Base-by-base conservation (phyloP, 2,888 invertebrate genomes). In the Plagodis dolabraria region DNA sequence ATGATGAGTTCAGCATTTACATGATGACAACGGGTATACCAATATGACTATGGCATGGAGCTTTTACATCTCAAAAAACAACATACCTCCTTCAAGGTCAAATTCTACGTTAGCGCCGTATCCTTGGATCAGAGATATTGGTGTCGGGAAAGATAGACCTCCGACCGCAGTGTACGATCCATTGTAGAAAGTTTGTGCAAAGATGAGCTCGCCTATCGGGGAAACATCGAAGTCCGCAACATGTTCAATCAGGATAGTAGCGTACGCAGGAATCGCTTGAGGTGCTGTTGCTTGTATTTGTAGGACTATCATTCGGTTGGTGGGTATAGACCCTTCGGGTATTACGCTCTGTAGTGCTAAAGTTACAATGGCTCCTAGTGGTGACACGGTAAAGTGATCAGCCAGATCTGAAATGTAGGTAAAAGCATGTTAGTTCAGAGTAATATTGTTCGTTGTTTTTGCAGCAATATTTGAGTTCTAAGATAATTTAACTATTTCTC, bases 221-320 rank as follows among this genome's bases (percentile, higher is more conserved):
- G 36, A 7, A 7, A 42, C 11, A 12, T 53, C 44, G 1, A 65
- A 64, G 0, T 69, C 60, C 8, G 43, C 56, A 0, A 67, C 38
- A 33, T 71, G 49, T 54, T 72, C 64, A n/a, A 80, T 44, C 35
- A 80, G 71, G 33, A 80, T 56, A n/a, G 75, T 70, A 11, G 82
- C 74, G 47, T 60, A 63, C 7, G 77, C 76, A 8, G 76, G 47
- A 10, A 68, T 7, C 12, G 75, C 49, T 47, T 63, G 55, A 0
- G 69, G 66, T n/a, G 71, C 69, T 6, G 72, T 48, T 5, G 81
- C 80, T 66, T 70, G 67, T 45, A 82, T 53, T 34, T 74, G 70
- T 0, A 80, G 54, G 5, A 75, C 6, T 44, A 78, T 65, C 9
- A 77, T 61, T 33, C 68, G 40, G 56, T 75, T 78, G 4, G 66